Percentiles rank a stretch among this genome's conserved stretches.
Conservation (phyloP, 30 jellyfish, hydroid and myxozoan species). For the Aurelia coerulea region DNA sequence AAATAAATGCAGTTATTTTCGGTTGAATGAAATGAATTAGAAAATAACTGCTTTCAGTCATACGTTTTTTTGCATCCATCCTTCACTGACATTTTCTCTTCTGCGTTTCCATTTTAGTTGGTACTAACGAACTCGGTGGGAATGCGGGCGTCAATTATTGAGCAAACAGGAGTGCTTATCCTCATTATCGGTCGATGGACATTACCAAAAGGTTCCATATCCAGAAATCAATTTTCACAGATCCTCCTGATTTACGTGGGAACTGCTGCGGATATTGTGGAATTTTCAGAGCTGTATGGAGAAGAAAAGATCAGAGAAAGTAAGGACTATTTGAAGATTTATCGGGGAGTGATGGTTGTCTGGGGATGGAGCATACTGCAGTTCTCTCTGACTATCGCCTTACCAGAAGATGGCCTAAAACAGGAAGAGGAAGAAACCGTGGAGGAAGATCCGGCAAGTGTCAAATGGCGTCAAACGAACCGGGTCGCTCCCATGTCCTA, state of each 20-base stretch:
- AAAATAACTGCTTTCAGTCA: no score
- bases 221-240: slow-evolving; percentile 93
- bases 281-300: slow-evolving; percentile 82
- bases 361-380: slow-evolving; percentile 97
- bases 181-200: slow-evolving; percentile 97
- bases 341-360: slow-evolving; percentile 84
- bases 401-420: slow-evolving; percentile 95
- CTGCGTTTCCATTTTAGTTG: slow-evolving; percentile 39
- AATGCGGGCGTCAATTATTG: slow-evolving; percentile 76
- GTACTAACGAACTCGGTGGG: slow-evolving; percentile 28
- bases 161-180: slow-evolving; percentile 94
- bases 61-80: no score
- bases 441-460: slow-evolving; percentile 48
- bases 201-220: slow-evolving; percentile 96
- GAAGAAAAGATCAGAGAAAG: slow-evolving; percentile 66
- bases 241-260: slow-evolving; percentile 92
- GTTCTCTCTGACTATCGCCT: slow-evolving; percentile 92
- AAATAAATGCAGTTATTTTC: no score
- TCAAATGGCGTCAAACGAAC: slow-evolving; percentile 83
- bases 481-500: slow-evolving; percentile 95
- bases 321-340: slow-evolving; percentile 39
- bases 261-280: slow-evolving; percentile 99
- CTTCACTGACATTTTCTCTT: not conserved
- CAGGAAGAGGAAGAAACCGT: slow-evolving; percentile 72
- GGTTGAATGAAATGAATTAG: no score